phyloP scores from a whole-genome alignment of 2,888 invertebrate species.

The Ennomos fuscantarius region DNA sequence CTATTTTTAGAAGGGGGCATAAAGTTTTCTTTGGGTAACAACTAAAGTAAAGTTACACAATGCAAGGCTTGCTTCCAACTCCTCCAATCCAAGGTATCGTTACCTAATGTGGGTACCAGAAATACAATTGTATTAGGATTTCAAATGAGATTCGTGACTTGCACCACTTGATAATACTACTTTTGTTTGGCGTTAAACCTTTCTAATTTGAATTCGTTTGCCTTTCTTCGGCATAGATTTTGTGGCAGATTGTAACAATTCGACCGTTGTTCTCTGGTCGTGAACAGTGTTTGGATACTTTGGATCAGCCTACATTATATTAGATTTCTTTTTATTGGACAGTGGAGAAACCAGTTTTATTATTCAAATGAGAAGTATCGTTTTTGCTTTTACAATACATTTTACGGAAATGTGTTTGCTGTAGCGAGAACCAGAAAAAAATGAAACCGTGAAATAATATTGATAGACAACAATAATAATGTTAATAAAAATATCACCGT shows the following conservation, averaged over 20 bases:
- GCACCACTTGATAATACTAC: conserved; percentile 28
- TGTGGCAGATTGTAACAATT: conserved; percentile 28
- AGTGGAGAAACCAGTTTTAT: conserved; percentile 8
- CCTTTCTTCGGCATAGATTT: conserved; percentile 43
- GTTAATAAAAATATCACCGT: too few species aligned
- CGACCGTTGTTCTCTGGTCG: conserved; percentile 15
- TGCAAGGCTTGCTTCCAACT: conserved; percentile 30
- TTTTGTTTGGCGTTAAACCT: conserved; percentile 45
- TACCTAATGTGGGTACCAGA: conserved; percentile 48
- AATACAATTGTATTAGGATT: conserved; percentile 27
- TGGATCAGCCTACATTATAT: conserved; percentile 14
- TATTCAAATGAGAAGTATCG: conserved; percentile 13
- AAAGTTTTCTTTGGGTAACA: conserved; percentile 10
- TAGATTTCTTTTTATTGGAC: conserved; percentile 11
- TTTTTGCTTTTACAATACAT: conserved; percentile 9
- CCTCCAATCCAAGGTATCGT: conserved; percentile 46
- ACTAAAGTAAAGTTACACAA: conserved; percentile 47
- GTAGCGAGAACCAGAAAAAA: neutral
- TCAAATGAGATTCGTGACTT: conserved; percentile 15
- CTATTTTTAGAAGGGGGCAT: conserved; percentile 6
- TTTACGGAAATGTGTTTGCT: conserved; percentile 8
- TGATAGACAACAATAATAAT: too few species aligned
- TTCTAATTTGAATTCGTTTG: conserved; percentile 57
- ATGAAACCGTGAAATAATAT: too few species aligned
- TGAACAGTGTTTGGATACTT: conserved; percentile 14